Base-by-base conservation (phyloP, 1,140 invertebrate species). In the Araneus ventricosus region DNA sequence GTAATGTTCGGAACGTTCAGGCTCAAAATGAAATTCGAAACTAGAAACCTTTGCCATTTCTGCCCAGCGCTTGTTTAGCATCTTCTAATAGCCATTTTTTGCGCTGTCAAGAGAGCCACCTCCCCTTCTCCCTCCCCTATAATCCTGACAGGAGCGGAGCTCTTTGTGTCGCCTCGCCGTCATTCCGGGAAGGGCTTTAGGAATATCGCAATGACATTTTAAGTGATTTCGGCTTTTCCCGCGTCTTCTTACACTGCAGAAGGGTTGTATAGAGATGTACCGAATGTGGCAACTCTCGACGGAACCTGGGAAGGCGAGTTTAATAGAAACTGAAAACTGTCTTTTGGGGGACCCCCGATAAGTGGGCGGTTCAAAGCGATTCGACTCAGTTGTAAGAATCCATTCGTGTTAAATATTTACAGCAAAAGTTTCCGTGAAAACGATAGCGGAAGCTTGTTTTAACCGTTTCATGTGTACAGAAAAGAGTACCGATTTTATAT, bases 181-280 rank as follows among this genome's bases (percentile, higher is more conserved):
- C 79, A 90, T 90, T n/a, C 30, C 8, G 37, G 70, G 4, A 52
- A 75, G 57, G 75, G 52, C 27, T 89, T 57, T 39, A 75, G n/a
- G 63, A 89, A 75, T 52, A 89, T 89, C 87, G 24, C 75, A 90
- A 84, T 82, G 89, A 84, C 89, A 90, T 37, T 90, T 90, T 90
- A 90, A 90, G 89, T 90, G 89, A 90, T 84, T 90, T 82, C 80
- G 27, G n/a, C 41, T 84, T 84, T 84, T 27, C 14, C n/a, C 52
- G 6, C 17, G 17, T 24, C 67, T 4, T 2, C 67, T 30, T 75
- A 17, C 27, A 34, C 30, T 20, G 1, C 10, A 30, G 67, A 30
- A 5, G n/a, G 14, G 67, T 10, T 75, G 10, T 24, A 75, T 20
- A 75, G 67, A 34, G 67, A 75, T 17, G 2, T 5, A 75, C 67